Evolutionary conservation across 1,140 invertebrate genomes (phyloP).

Genomic region (Drosophila ananassae): DNA sequence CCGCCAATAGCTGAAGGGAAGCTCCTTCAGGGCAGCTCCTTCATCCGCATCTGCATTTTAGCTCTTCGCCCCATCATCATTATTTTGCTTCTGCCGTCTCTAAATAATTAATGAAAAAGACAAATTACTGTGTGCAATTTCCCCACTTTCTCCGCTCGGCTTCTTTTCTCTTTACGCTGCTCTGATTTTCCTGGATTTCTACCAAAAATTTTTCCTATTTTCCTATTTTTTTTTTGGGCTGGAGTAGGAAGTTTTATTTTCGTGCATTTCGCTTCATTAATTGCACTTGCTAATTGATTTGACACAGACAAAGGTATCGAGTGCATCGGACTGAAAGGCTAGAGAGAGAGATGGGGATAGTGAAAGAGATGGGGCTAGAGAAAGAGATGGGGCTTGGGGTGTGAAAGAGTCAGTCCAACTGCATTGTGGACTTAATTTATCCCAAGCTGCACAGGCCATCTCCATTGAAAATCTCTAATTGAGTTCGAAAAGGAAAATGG

Average conservation of each 20-base stretch:
- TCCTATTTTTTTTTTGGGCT: neutral
- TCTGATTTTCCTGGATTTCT: constrained; percentile 38
- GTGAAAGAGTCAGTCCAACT: neutral
- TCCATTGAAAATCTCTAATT: neutral
- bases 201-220: neutral
- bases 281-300: constrained; percentile 72
- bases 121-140: constrained; percentile 58
- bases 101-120: constrained; percentile 76
- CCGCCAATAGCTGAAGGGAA: constrained; percentile 55
- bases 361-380: neutral
- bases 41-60: constrained; percentile 12
- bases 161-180: constrained; percentile 12
- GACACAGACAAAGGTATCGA: constrained; percentile 36
- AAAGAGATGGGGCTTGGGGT: too few relatives aligned
- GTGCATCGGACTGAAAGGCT: constrained; percentile 3
- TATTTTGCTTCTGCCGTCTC: constrained; percentile 17
- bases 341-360: neutral
- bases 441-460: neutral
- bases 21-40: neutral
- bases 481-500: neutral
- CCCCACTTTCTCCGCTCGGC: neutral
- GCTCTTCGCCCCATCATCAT: constrained; percentile 2
- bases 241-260: neutral
- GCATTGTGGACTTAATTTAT: constrained; percentile 3
- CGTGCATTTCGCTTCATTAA: constrained; percentile 61